Percentiles rank a stretch among this genome's conserved stretches.
phyloP scores from a whole-genome alignment of 2,113 vertebrate genomes.

The Collichthys lucidus region DNA sequence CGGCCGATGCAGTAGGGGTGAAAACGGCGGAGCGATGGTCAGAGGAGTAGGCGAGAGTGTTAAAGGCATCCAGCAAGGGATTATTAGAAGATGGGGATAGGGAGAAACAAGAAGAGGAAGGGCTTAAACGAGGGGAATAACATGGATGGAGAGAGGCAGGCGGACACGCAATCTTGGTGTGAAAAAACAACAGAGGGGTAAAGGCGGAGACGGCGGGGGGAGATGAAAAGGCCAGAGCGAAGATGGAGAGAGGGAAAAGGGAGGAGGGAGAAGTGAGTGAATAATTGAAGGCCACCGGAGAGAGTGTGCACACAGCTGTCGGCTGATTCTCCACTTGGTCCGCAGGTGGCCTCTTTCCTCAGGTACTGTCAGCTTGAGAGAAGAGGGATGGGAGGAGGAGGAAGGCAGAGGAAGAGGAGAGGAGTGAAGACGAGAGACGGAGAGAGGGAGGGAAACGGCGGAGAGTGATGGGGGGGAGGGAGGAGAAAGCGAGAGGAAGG shows the following conservation, averaged over 20 bases:
- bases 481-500: slow-evolving; percentile 33
- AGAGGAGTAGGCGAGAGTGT: slow-evolving; percentile 36
- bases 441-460: neutral
- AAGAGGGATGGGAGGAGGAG: slow-evolving; percentile 53
- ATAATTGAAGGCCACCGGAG: slow-evolving; percentile 82
- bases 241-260: slow-evolving; percentile 56
- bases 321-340: slow-evolving; percentile 75
- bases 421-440: neutral
- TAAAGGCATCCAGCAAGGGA: slow-evolving; percentile 37
- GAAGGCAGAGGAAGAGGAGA: neutral
- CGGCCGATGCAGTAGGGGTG: slow-evolving; percentile 44
- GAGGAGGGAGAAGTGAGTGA: slow-evolving; percentile 68
- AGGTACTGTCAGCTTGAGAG: slow-evolving; percentile 75
- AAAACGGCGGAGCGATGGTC: slow-evolving; percentile 56
- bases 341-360: slow-evolving; percentile 79
- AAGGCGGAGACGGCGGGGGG: slow-evolving; percentile 61
- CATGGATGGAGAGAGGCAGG: slow-evolving; percentile 45
- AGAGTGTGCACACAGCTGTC: slow-evolving; percentile 81
- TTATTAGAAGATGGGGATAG: slow-evolving; percentile 11
- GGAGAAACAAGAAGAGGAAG: slow-evolving; percentile 25
- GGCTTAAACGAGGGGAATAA: slow-evolving; percentile 55
- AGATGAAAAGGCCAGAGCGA: slow-evolving; percentile 75
- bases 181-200: slow-evolving; percentile 59
- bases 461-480: slow-evolving; percentile 18
- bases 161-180: slow-evolving; percentile 52